These are phyloP conservation scores for Agrilus planipennis DNA, from an alignment of 1,140 invertebrate genomes.

Conservation along the genomic window DNA sequence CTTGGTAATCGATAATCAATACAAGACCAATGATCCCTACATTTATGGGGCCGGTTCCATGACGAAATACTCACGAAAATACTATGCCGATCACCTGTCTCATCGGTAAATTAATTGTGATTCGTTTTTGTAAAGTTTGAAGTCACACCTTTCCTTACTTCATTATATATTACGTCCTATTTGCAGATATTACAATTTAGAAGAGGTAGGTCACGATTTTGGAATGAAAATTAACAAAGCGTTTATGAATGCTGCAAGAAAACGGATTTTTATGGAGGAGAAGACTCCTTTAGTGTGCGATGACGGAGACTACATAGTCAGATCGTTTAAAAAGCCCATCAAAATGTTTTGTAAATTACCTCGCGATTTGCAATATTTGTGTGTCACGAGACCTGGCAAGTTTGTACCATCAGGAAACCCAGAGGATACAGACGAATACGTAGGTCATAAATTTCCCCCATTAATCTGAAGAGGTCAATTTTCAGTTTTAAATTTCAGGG, in stretches of 20 bases:
- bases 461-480: no score
- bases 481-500: no score
- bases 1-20: slow-evolving; percentile 53
- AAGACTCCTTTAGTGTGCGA: slow-evolving; percentile 7
- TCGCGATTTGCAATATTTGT: slow-evolving; percentile 37
- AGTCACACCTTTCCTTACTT: no score
- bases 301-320: slow-evolving; percentile 10
- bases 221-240: no score
- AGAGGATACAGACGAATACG: slow-evolving; percentile 23
- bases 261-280: slow-evolving; percentile 17
- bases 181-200: slow-evolving; percentile 7
- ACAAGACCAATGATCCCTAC: slow-evolving; percentile 54
- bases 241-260: no score
- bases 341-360: slow-evolving; percentile 34
- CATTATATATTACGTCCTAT: no score
- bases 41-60: slow-evolving; percentile 58
- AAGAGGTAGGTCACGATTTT: slow-evolving; percentile 21
- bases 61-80: slow-evolving; percentile 44
- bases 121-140: no score
- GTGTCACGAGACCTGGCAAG: slow-evolving; percentile 35
- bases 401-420: slow-evolving; percentile 29
- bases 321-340: slow-evolving; percentile 27
- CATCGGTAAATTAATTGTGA: no score
- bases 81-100: slow-evolving; percentile 32
- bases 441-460: no score